These are phyloP conservation scores for Euclidia mi DNA, from an alignment of 2,888 invertebrate species.

Conservation along the genomic window DNA sequence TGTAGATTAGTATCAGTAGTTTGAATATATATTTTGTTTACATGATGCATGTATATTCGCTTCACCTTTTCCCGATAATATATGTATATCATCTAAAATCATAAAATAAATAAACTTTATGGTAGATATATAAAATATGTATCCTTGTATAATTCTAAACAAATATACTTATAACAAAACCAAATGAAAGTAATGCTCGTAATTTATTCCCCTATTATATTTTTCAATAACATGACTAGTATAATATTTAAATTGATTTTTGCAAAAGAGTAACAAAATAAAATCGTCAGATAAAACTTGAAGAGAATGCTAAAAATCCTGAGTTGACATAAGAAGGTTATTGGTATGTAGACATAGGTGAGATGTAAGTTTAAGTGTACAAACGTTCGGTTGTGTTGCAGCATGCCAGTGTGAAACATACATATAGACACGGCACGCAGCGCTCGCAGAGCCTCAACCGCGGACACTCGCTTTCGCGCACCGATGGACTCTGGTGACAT, in stretches of 20 bases:
- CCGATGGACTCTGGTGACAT: conserved; percentile 95
- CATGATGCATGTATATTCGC: conserved; percentile 59
- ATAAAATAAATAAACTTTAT: conserved; percentile 27
- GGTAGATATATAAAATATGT: conserved; percentile 13
- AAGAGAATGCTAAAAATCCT: conserved; percentile 11
- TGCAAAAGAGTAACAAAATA: no score
- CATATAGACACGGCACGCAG: conserved; percentile 91
- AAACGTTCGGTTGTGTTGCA: conserved; percentile 74
- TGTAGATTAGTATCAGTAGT: conserved; percentile 37
- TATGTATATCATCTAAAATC: conserved; percentile 37
- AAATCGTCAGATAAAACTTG: not conserved
- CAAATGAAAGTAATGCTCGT: not conserved
- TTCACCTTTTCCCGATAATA: conserved; percentile 32
- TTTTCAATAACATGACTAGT: no score
- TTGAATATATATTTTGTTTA: conserved; percentile 32
- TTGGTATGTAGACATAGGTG: conserved; percentile 4
- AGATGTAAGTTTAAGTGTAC: conserved; percentile 33
- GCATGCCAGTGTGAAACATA: conserved; percentile 91
- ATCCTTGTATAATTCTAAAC: conserved; percentile 23
- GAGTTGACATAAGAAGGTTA: conserved; percentile 7
- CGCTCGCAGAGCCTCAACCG: conserved; percentile 94
- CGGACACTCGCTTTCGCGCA: conserved; percentile 92
- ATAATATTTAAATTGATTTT: no score
- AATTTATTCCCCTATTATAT: not conserved
- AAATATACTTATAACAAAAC: not conserved